Evolutionary conservation across 2,888 invertebrate genomes (phyloP).

Genomic region (Xestia c-nigrum): DNA sequence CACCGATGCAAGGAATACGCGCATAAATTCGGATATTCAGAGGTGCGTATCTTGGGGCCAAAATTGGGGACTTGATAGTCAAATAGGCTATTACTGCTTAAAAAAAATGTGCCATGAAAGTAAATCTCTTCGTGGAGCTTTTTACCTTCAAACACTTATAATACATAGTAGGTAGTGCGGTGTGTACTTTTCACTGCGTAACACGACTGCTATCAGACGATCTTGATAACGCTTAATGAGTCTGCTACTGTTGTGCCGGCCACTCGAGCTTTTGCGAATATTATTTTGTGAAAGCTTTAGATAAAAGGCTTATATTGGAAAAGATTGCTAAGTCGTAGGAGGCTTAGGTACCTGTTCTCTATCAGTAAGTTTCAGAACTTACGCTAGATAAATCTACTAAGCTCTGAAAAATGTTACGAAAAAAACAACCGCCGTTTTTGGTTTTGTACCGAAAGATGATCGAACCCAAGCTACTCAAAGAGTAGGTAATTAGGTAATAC

Average conservation of each 20-base stretch:
- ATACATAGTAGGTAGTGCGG: not conserved
- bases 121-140: not conserved
- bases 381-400: too few species aligned
- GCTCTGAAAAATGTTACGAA: too few species aligned
- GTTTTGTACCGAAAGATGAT: too few species aligned
- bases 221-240: slow-evolving; percentile 48
- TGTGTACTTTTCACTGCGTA: not conserved
- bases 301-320: too few species aligned
- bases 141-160: not conserved
- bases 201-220: slow-evolving; percentile 14
- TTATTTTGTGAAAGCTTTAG: not conserved
- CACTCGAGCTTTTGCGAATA: slow-evolving; percentile 10
- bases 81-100: too few species aligned
- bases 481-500: too few species aligned
- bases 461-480: too few species aligned
- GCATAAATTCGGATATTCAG: too few species aligned
- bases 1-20: too few species aligned
- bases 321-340: not conserved
- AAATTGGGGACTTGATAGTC: too few species aligned
- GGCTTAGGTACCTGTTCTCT: not conserved
- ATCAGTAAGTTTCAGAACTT: not conserved
- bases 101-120: not conserved
- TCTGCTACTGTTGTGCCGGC: slow-evolving; percentile 26
- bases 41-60: too few species aligned
- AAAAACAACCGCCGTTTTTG: too few species aligned